Base-by-base conservation (phyloP, 2,888 invertebrate genomes). In the Drosophila formosana region DNA sequence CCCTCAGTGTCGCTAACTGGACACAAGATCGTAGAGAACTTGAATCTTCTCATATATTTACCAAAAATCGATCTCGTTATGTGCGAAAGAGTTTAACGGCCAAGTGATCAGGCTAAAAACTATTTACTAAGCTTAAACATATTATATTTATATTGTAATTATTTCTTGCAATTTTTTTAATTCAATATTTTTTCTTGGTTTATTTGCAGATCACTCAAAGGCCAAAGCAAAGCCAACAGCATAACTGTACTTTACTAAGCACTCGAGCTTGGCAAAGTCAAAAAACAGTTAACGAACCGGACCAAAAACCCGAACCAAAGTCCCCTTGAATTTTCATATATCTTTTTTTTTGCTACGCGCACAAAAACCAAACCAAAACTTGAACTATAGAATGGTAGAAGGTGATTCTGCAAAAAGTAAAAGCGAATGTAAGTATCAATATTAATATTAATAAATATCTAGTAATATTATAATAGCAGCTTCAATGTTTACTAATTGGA, bases 301-400 rank as follows among this genome's bases (percentile, higher is more conserved):
- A 68, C 57, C 26, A 51, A 53, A 49, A 41, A 7, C 25, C 56
- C 63, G 60, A 63, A 74, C 50, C 58, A 70, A 63, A 71, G 56
- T 69, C 58, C 56, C 39, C 53, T 61, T 71, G 43, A 28, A 71
- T 72, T 81, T 78, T 60, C 49, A 8, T 23, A 13, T 32, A 18
- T 9, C 8, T 57, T 53, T 61, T 63, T 75, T 75, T 83, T 88
- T 76, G 76, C 85, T 89, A 85, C 90, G 90, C 86, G 89, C 89
- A 89, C 81, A 90, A 89, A 85, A 89, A 78, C 86, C 79, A 81
- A 90, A 84, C 73, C 83, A 90, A 82, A 89, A 91, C 93, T 93
- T 93, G 94, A 94, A 94, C 93, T 94, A 94, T 96, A 96, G 96
- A 96, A 96, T 96, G 96, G 96, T 96, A 96, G 96, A 96, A 96